Evolutionary conservation across 2,888 invertebrate genomes (phyloP).

Genomic region (Mesorhabditis belari): DNA sequence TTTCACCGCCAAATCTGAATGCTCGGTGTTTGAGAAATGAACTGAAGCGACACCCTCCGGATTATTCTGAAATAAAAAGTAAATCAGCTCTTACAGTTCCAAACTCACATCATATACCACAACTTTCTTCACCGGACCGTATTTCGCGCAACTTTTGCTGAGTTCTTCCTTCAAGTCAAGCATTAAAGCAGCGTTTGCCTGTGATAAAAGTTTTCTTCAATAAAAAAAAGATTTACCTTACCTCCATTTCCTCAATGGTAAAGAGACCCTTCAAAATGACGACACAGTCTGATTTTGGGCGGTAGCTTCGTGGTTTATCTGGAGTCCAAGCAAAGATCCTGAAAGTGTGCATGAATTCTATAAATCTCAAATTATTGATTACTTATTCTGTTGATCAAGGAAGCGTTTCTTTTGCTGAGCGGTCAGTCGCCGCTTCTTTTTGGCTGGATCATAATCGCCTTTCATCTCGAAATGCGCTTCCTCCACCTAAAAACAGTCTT

Average conservation of each 20-base stretch:
- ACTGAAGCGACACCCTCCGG: constrained; percentile 89
- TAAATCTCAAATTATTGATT: neutral
- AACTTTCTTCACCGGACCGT: constrained; percentile 84
- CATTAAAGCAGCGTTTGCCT: constrained; percentile 75
- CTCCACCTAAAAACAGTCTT: constrained; percentile 63
- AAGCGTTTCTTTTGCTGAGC: constrained; percentile 74
- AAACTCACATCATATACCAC: constrained; percentile 76
- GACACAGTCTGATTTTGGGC: constrained; percentile 78
- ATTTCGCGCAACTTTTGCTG: constrained; percentile 78
- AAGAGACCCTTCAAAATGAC: constrained; percentile 91
- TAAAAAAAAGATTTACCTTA: constrained; percentile 20
- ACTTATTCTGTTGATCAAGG: constrained; percentile 85
- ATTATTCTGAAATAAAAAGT: constrained; percentile 62
- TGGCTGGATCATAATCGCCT: constrained; percentile 73
- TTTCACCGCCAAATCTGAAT: constrained; percentile 80
- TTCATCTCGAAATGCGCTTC: constrained; percentile 88
- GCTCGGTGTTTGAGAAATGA: constrained; percentile 79
- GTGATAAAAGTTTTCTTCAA: constrained; percentile 14
- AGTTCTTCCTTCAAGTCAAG: constrained; percentile 85
- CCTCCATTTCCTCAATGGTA: constrained; percentile 76
- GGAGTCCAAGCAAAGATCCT: constrained; percentile 92
- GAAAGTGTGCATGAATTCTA: constrained; percentile 12
- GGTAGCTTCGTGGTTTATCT: constrained; percentile 77
- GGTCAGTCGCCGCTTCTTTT: constrained; percentile 76
- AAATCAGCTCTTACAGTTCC: neutral